Percentiles rank a stretch among this genome's conserved stretches.
Conservation (phyloP, 2,888 invertebrate species). For the Dolomedes plantarius region DNA sequence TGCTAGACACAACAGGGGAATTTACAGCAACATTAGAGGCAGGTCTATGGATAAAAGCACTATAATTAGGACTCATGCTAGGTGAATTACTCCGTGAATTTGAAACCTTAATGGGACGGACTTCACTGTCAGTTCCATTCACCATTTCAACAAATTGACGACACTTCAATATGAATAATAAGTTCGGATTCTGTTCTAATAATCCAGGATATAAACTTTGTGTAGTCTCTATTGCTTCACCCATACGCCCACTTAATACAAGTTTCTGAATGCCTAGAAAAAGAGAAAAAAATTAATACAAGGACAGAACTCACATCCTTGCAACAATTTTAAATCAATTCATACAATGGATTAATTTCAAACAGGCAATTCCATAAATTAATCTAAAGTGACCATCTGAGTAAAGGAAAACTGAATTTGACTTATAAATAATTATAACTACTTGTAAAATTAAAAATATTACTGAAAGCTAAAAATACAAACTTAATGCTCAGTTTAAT, state of each 20-base stretch:
- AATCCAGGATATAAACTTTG: slow-evolving; percentile 94
- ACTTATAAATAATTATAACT: too few relatives aligned
- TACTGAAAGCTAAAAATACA: too few relatives aligned
- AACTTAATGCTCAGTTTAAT: too few relatives aligned
- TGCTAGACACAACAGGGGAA: slow-evolving; percentile 32
- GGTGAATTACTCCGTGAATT: slow-evolving; percentile 77
- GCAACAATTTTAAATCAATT: too few relatives aligned
- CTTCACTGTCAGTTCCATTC: slow-evolving; percentile 86
- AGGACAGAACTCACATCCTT: neutral
- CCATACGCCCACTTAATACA: slow-evolving; percentile 93
- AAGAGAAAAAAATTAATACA: neutral
- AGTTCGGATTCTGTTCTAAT: slow-evolving; percentile 90
- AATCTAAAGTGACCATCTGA: too few relatives aligned
- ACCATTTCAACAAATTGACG: slow-evolving; percentile 99
- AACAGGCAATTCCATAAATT: too few relatives aligned
- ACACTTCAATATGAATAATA: slow-evolving; percentile 96
- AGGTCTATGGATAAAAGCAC: slow-evolving; percentile 31
- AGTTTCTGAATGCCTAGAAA: slow-evolving; percentile 90
- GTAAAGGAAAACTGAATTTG: too few relatives aligned
- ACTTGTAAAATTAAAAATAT: too few relatives aligned
- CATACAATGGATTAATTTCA: too few relatives aligned
- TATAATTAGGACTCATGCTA: slow-evolving; percentile 76
- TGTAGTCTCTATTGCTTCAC: slow-evolving; percentile 94
- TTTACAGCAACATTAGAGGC: slow-evolving; percentile 26
- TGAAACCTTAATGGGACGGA: slow-evolving; percentile 77